Evolutionary conservation across 2,113 vertebrate genomes (phyloP).

Genomic region (Thermophis baileyi): DNA sequence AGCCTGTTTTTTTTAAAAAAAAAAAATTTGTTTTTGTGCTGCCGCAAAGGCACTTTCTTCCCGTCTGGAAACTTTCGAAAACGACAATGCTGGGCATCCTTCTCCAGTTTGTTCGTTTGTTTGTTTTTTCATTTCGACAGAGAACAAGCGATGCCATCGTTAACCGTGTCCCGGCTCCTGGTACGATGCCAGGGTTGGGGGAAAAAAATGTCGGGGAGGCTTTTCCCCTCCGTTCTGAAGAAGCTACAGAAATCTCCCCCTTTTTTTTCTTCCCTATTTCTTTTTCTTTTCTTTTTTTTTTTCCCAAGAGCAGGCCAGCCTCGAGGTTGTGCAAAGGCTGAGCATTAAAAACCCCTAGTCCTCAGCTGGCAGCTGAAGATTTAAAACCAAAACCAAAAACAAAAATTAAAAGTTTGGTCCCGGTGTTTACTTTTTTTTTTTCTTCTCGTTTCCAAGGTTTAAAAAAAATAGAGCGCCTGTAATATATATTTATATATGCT

Average conservation of each 20-base stretch:
- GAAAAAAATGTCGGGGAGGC: neutral
- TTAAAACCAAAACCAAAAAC: neutral
- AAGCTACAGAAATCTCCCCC: neutral
- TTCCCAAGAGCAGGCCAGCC: constrained; percentile 32
- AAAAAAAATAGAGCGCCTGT: constrained; percentile 65
- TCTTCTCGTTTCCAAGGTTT: constrained; percentile 32
- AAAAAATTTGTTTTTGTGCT: constrained; percentile 21
- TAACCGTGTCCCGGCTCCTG: constrained; percentile 14
- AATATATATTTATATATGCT: constrained; percentile 51
- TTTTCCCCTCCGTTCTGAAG: neutral
- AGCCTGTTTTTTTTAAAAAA: too few relatives aligned
- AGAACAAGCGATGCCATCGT: constrained; percentile 22
- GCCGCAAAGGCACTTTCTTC: constrained; percentile 20
- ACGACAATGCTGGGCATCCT: neutral
- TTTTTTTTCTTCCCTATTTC: neutral
- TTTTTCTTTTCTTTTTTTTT: too few relatives aligned
- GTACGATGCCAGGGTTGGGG: neutral
- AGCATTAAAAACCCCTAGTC: constrained; percentile 44
- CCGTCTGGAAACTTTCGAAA: neutral
- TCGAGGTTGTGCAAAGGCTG: constrained; percentile 33
- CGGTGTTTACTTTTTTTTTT: constrained; percentile 48
- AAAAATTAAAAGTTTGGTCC: constrained; percentile 66
- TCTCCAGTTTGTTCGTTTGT: neutral
- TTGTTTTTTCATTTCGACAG: constrained; percentile 38
- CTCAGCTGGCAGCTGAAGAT: constrained; percentile 32